Evolutionary conservation across 2,797 vertebrate genomes (phyloP).

Genomic region (Hippopotamyrus pictus): DNA sequence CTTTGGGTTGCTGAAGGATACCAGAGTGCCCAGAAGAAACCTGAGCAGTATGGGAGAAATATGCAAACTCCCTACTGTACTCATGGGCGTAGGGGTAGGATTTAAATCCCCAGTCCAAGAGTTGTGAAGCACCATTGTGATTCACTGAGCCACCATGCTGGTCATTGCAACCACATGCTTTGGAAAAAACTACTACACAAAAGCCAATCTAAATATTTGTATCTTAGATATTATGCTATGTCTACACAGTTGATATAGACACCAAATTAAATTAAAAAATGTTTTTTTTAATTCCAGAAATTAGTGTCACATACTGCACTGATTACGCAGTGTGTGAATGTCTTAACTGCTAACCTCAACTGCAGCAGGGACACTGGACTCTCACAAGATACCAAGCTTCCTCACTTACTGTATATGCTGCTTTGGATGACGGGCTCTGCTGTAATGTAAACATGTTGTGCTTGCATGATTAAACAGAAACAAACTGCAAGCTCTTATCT

Average conservation of each 20-base stretch:
- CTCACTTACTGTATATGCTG: not conserved
- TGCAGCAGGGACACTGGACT: not conserved
- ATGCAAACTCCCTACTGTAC: not conserved
- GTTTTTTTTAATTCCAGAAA: not conserved
- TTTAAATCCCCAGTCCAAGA: not conserved
- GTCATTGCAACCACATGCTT: not conserved
- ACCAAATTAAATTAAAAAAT: not conserved
- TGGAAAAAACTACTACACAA: not conserved
- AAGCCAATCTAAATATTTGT: not conserved
- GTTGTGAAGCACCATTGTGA: not conserved
- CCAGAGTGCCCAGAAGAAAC: not conserved
- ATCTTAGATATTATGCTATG: not conserved
- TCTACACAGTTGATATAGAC: not conserved
- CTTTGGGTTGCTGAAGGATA: not conserved
- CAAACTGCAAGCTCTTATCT: not conserved
- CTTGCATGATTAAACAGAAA: not conserved
- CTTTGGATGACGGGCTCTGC: not conserved
- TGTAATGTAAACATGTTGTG: not conserved
- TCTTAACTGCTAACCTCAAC: not conserved
- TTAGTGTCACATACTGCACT: not conserved
- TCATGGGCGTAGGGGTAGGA: not conserved
- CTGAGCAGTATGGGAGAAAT: not conserved
- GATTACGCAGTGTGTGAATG: not conserved
- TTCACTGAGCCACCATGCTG: not conserved
- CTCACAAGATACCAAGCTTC: not conserved